Evolutionary conservation across 2,888 invertebrate species (phyloP).

Genomic region (Standfussiana lucernea): DNA sequence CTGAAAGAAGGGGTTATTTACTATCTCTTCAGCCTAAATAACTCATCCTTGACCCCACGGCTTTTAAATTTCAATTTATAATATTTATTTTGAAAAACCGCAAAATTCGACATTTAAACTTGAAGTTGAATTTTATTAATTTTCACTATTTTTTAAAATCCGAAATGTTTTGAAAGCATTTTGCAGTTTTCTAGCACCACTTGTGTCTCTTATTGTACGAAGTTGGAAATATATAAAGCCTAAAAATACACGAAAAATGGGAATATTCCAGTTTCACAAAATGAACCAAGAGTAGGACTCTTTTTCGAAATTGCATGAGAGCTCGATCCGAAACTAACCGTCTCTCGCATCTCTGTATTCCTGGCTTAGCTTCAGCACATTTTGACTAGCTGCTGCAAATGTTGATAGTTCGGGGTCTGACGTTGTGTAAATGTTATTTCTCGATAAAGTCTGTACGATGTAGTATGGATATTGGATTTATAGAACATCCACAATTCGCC

Average conservation of each 20-base stretch:
- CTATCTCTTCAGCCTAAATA: too few relatives aligned
- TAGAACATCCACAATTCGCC: neutral
- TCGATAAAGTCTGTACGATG: neutral
- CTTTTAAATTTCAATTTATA: too few relatives aligned
- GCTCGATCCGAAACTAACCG: neutral
- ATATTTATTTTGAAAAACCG: too few relatives aligned
- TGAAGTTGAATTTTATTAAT: too few relatives aligned
- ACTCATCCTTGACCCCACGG: too few relatives aligned
- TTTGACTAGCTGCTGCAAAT: neutral
- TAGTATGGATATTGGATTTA: neutral
- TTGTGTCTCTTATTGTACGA: neutral
- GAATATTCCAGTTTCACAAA: slow-evolving; percentile 1
- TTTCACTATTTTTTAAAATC: too few relatives aligned
- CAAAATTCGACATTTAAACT: too few relatives aligned
- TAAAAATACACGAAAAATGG: neutral
- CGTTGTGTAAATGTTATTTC: neutral
- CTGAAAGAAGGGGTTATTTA: too few relatives aligned
- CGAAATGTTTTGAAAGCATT: too few relatives aligned
- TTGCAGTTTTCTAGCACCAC: neutral
- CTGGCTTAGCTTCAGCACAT: slow-evolving; percentile 14
- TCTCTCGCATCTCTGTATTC: neutral
- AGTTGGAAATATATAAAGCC: neutral
- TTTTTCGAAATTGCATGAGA: neutral
- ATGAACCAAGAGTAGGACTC: neutral
- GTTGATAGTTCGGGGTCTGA: neutral